These are phyloP conservation scores for Halocynthia roretzi DNA, from an alignment of 23 tunicate genomes.

Conservation along the genomic window DNA sequence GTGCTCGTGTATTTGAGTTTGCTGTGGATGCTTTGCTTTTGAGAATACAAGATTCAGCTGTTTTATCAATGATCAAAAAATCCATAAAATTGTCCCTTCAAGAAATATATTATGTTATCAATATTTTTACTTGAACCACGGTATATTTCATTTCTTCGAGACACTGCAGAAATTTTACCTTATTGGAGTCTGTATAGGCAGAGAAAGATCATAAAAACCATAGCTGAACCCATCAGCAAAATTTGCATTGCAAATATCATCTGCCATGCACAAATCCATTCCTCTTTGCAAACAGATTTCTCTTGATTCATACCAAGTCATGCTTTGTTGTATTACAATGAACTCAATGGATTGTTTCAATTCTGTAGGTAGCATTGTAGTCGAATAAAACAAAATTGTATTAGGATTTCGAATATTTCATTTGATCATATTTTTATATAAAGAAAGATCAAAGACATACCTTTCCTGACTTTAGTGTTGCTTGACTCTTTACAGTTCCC, in stretches of 20 bases:
- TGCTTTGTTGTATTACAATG: not conserved
- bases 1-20: not conserved
- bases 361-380: not conserved
- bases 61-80: too few relatives aligned
- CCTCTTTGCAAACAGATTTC: constrained; percentile 6
- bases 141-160: too few relatives aligned
- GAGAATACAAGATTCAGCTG: too few relatives aligned
- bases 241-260: not conserved
- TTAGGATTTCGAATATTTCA: not conserved
- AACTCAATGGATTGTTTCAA: not conserved
- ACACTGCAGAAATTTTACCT: too few relatives aligned
- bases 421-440: not conserved
- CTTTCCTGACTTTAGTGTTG: not conserved
- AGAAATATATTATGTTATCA: too few relatives aligned
- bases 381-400: not conserved
- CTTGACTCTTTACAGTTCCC: constrained; percentile 1
- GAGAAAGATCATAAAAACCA: too few relatives aligned
- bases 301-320: constrained; percentile 27
- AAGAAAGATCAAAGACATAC: not conserved
- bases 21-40: too few relatives aligned
- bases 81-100: too few relatives aligned
- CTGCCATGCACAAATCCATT: constrained; percentile 5
- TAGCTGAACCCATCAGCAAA: too few relatives aligned
- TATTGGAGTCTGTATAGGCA: too few relatives aligned
- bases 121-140: too few relatives aligned